These are phyloP conservation scores for Anolis sagrei DNA, from an alignment of 2,113 vertebrate species.

Conservation along the genomic window DNA sequence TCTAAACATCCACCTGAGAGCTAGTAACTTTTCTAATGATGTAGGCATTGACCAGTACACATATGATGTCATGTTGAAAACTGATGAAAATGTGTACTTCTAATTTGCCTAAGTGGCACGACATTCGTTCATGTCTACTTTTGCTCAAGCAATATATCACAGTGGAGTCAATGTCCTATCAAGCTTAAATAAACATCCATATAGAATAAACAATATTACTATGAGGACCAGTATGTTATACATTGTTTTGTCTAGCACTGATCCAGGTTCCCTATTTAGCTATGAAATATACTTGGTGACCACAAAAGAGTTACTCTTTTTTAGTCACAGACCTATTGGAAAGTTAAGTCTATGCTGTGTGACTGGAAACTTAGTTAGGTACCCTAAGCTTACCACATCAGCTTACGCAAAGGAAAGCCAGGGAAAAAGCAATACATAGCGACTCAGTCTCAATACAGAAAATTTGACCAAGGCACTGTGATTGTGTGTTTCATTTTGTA, in stretches of 20 bases:
- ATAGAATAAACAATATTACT: background rate
- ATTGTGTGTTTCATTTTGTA: background rate
- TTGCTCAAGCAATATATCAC: background rate
- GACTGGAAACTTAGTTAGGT: background rate
- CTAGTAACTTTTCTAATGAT: background rate
- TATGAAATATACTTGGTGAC: background rate
- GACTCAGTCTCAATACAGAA: background rate
- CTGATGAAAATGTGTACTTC: too few relatives aligned
- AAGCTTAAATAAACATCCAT: background rate
- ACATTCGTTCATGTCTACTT: background rate
- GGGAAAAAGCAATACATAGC: background rate
- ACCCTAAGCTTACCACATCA: background rate
- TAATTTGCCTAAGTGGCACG: background rate
- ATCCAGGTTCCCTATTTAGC: background rate
- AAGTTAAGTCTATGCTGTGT: background rate
- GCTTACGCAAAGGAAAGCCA: background rate
- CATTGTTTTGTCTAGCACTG: background rate
- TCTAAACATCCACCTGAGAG: background rate
- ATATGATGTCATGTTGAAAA: background rate
- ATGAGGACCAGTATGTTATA: background rate
- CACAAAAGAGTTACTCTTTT: background rate
- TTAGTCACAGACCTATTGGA: background rate
- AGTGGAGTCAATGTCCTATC: background rate
- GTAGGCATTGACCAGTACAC: background rate
- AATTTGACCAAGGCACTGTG: background rate